A percentile compares a stretch with the other conserved stretches of the same genome.
Conservation (phyloP, 2,888 invertebrate genomes). For the Vesta saturnalis region DNA sequence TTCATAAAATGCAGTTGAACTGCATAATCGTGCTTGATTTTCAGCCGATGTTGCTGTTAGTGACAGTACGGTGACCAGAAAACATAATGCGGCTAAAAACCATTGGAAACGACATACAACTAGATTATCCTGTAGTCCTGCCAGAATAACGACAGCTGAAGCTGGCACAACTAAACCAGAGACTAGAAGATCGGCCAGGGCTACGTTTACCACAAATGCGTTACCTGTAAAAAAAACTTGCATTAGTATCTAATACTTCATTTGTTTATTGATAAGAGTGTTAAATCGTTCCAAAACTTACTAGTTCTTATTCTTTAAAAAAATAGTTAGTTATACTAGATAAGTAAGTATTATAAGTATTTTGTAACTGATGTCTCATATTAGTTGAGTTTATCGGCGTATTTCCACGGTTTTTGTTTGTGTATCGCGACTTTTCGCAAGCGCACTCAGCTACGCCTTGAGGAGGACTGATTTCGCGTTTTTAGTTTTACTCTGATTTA, state of each 20-base stretch:
- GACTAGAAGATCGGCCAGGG: conserved; percentile 76
- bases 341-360: no score
- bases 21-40: conserved; percentile 72
- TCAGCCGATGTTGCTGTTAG: conserved; percentile 73
- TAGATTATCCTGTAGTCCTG: conserved; percentile 68
- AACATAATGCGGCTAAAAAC: conserved; percentile 72
- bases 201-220: conserved; percentile 75
- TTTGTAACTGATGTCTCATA: no score
- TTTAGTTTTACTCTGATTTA: no score
- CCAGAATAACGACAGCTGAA: conserved; percentile 74
- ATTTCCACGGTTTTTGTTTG: no score
- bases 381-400: no score
- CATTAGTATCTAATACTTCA: neutral
- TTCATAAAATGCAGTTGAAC: conserved; percentile 65
- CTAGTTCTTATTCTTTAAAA: no score
- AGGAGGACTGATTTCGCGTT: no score
- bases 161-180: conserved; percentile 76
- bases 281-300: no score
- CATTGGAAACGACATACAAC: conserved; percentile 74
- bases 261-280: neutral
- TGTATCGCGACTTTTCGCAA: no score
- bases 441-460: no score
- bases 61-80: conserved; percentile 72
- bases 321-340: no score
- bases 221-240: conserved; percentile 65